These are phyloP conservation scores for Morbakka virulenta DNA, from an alignment of 30 jellyfish, hydroid and myxozoan genomes.

Conservation along the genomic window DNA sequence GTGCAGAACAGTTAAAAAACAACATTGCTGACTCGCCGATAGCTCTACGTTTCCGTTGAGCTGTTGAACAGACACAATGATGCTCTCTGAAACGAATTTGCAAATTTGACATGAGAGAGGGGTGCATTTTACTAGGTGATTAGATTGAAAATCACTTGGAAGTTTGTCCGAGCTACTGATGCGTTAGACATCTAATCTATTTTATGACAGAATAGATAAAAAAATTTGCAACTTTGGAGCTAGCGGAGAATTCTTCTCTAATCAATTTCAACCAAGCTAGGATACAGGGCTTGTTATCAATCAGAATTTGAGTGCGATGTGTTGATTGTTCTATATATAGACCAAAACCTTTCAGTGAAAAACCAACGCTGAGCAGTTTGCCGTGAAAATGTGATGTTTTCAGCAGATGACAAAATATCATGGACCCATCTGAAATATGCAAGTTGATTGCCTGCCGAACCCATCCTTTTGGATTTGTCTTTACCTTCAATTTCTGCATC, in stretches of 20 bases:
- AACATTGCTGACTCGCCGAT: not conserved
- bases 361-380: not conserved
- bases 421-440: not conserved
- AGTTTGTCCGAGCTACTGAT: not conserved
- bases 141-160: not conserved
- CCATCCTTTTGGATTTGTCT: not conserved
- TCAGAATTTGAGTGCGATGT: not conserved
- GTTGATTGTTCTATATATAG: no score
- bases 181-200: not conserved
- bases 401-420: not conserved
- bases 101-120: not conserved
- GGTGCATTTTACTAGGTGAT: not conserved
- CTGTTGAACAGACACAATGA: no score
- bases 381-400: not conserved
- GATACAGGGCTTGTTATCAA: no score
- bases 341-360: not conserved
- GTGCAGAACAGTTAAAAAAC: not conserved
- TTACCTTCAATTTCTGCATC: not conserved
- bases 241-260: not conserved
- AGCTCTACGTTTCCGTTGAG: not conserved
- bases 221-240: not conserved
- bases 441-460: not conserved
- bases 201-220: not conserved
- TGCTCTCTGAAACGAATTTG: not conserved
- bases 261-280: not conserved